phyloP scores from a whole-genome alignment of 2,797 vertebrate genomes.

The Sparidentex hasta region DNA sequence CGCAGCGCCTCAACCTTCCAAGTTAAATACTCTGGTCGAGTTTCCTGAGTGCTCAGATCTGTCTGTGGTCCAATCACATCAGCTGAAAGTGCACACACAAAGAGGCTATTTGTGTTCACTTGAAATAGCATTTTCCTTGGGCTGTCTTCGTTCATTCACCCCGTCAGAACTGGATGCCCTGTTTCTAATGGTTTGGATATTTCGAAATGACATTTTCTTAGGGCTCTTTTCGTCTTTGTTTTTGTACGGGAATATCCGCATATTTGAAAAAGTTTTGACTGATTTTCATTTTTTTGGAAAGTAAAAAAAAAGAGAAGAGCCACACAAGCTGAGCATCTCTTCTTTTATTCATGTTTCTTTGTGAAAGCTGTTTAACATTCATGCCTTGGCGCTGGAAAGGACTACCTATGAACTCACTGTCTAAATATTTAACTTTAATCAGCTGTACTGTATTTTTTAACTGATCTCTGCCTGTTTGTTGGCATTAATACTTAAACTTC shows the following conservation, averaged over 20 bases:
- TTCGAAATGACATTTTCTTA: constrained; percentile 5
- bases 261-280: constrained; percentile 19
- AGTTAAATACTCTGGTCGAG: constrained; percentile 76
- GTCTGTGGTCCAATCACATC: constrained; percentile 67
- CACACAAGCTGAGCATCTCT: constrained; percentile 46
- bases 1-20: constrained; percentile 69
- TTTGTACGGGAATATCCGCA: constrained; percentile 6
- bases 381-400: constrained; percentile 32
- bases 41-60: constrained; percentile 65
- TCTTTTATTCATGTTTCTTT: constrained; percentile 63
- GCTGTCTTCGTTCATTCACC: constrained; percentile 19
- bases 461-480: constrained; percentile 63
- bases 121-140: constrained; percentile 43
- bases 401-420: constrained; percentile 51
- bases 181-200: constrained; percentile 1
- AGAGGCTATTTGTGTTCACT: constrained; percentile 64
- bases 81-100: constrained; percentile 64
- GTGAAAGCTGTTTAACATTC: constrained; percentile 61
- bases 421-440: constrained; percentile 70
- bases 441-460: constrained; percentile 52
- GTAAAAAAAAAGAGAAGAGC: constrained; percentile 14
- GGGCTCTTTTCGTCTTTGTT: constrained; percentile 4
- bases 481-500: constrained; percentile 46
- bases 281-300: constrained; percentile 45
- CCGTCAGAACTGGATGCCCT: constrained; percentile 10